Base-by-base conservation (phyloP, 2,888 invertebrate genomes). In the Agrotis clavis region DNA sequence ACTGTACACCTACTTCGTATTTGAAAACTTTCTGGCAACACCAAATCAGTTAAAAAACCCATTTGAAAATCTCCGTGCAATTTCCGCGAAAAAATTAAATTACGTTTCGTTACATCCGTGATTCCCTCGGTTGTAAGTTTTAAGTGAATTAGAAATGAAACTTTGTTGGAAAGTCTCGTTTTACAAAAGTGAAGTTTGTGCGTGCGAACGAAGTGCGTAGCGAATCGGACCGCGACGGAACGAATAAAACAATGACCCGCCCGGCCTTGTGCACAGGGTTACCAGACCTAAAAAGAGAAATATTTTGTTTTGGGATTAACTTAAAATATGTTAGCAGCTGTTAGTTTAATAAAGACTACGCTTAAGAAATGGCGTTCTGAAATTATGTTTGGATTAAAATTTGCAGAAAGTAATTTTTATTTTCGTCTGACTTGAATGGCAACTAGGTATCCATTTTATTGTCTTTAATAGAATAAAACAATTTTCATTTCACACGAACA, bases 171-270 rank as follows among this genome's bases (percentile, higher is more conserved):
- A 72, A 75, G 70, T 71, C 57, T 74, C 60, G n/a, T 69, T 71
- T 74, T 68, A 68, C 59, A 71, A 77, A 77, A 83, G 71, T 71
- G 54, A 80, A 73, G 74, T 69, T 59, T 53, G 70, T 71, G 82
- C 71, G 65, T 60, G 65, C 74, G 56, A 71, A 76, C 72, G 59
- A 71, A 76, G 77, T 79, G 88, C 89, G 88, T 90, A 67, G 82
- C 89, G 78, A 91, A 92, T 91, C 83, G 81, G 72, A 71, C 85
- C 86, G 81, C 86, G 86, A 89, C 84, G 87, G 86, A 88, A 88
- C 87, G 84, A 91, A 91, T 88, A 89, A 91, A 90, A 92, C 90
- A 90, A 91, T 91, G 91, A 90, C 88, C 86, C 74, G 60, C 21
- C 76, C 79, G 86, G 86, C 88, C 89, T 90, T 91, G 89, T 68